Evolutionary conservation across 2,113 vertebrate species (phyloP), one percentile per base, ranked within the genome.

Genomic region (Ptychochromis oligacanthus): DNA sequence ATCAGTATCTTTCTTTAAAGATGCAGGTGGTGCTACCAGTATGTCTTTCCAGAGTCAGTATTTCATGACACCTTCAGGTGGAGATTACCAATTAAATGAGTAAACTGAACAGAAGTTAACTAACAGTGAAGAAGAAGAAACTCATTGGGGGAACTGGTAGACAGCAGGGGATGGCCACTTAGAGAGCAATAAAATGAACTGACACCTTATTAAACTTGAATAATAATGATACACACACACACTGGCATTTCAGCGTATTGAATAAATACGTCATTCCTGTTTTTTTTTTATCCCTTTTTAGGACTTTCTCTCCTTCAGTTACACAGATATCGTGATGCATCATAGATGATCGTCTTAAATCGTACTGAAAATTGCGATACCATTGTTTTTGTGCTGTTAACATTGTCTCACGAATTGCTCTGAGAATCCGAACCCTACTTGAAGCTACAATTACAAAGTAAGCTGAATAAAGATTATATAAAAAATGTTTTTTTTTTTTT

Each of bases 141-240:
- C 43, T 49, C 14, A 49, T 15, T 4, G 15, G 8, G 0, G 0
- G 5, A 67, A 67, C 43, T 67, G 38, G 22, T 7, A 67, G 38
- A 67, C 38, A 67, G 38, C 7, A 46, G 1, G 38, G 38, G 38
- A 10, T 65, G 38, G 4, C n/a, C 15, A 65, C 15, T 24, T 43
- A 65, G 62, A 15, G 40, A 26, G 26, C 46, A 46, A 46, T 26
- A 67, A 67, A 67, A 67, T 46, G 46, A 67, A 65, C 14, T 2
- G 24, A 26, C 2, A 40, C 0, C 43, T 67, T 67, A 46, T 43
- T 46, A 26, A 10, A 67, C 46, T 18, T 26, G 43, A 67, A 46
- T 67, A 7, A 46, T 46, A 67, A 67, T 46, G 8, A 46, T 17
- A 40, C 15, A 61, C 36, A 65, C 4, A 43, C 7, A 10, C 62